Percentiles rank a stretch among this genome's conserved stretches.
phyloP scores from a whole-genome alignment of 1,140 invertebrate genomes.

The Platyura marginata region DNA sequence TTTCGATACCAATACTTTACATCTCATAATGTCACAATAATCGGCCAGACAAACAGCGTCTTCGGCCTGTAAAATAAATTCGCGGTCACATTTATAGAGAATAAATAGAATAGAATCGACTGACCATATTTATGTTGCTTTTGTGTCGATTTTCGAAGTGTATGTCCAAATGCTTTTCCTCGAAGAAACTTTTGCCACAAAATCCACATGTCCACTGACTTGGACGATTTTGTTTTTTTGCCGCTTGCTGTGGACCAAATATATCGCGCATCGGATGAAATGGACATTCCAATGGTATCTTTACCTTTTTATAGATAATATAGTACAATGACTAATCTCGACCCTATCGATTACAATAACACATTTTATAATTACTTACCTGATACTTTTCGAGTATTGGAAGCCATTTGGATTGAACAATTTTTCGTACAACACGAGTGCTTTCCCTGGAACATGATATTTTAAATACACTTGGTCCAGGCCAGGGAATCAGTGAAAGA shows the following conservation, averaged over 20 bases:
- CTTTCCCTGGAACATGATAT: slow-evolving; percentile 75
- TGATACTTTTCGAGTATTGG: slow-evolving; percentile 73
- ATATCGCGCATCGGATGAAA: slow-evolving; percentile 75
- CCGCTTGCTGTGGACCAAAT: slow-evolving; percentile 62
- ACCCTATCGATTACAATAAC: too few species aligned
- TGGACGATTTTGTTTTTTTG: slow-evolving; percentile 61
- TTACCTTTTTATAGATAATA: slow-evolving; percentile 19
- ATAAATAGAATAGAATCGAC: not conserved
- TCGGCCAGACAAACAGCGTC: slow-evolving; percentile 81
- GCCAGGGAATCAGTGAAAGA: slow-evolving; percentile 69
- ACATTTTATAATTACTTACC: slow-evolving; percentile 22
- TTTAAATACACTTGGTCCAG: slow-evolving; percentile 65
- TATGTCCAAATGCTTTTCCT: slow-evolving; percentile 69
- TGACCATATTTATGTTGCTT: slow-evolving; percentile 66
- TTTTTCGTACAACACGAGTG: slow-evolving; percentile 69
- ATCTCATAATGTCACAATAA: slow-evolving; percentile 89
- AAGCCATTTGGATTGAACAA: slow-evolving; percentile 79
- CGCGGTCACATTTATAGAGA: not conserved
- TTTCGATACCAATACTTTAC: slow-evolving; percentile 63
- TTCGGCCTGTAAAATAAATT: slow-evolving; percentile 40
- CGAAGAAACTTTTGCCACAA: slow-evolving; percentile 81
- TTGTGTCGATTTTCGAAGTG: slow-evolving; percentile 84
- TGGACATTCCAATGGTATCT: slow-evolving; percentile 71
- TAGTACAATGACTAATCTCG: too few species aligned
- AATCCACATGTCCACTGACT: slow-evolving; percentile 81